Evolutionary conservation across 1,140 invertebrate species (phyloP).

Genomic region (Lasaia peninsularis): DNA sequence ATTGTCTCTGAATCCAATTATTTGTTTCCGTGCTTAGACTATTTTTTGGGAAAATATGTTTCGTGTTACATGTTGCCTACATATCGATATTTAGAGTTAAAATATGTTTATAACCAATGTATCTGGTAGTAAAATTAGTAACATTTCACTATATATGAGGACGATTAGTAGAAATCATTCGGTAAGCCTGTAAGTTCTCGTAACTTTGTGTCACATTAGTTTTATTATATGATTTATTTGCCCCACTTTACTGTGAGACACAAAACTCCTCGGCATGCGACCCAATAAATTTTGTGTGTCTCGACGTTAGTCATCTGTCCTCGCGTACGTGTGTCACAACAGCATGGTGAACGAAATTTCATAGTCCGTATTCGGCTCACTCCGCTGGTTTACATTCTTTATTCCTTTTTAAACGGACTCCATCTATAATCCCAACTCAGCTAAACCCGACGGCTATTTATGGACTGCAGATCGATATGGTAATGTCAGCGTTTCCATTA

Average conservation of each 20-base stretch:
- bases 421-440: not conserved
- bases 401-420: constrained; percentile 8
- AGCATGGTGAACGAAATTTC: not conserved
- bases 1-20: too few relatives aligned
- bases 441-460: constrained; percentile 1
- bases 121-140: too few relatives aligned
- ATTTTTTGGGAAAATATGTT: too few relatives aligned
- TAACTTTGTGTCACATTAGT: not conserved
- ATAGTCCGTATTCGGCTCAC: not conserved
- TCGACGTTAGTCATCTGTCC: constrained; percentile 7
- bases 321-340: constrained; percentile 4
- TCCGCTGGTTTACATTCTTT: not conserved
- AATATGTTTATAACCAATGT: too few relatives aligned
- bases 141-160: too few relatives aligned
- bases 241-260: not conserved
- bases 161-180: too few relatives aligned
- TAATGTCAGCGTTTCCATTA: constrained; percentile 7
- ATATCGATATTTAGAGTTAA: too few relatives aligned
- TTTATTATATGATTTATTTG: not conserved
- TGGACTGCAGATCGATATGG: constrained; percentile 5
- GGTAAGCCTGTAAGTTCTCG: not conserved
- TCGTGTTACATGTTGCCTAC: too few relatives aligned
- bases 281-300: constrained; percentile 1
- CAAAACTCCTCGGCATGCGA: constrained; percentile 1
- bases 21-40: too few relatives aligned